Evolutionary conservation across 2,888 invertebrate species (phyloP).

Genomic region (Amphimallon solstitiale): DNA sequence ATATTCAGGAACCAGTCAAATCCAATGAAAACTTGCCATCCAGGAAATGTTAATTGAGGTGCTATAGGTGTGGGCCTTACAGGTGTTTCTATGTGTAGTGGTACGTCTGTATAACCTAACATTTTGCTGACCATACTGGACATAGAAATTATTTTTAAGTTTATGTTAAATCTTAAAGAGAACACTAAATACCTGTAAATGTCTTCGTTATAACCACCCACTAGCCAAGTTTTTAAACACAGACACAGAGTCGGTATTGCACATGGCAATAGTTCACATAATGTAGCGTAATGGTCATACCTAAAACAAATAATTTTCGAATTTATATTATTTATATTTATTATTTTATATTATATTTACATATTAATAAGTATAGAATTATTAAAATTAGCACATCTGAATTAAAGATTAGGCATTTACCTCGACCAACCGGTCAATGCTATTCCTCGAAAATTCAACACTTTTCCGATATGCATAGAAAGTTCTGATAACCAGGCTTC

Average conservation of each 20-base stretch:
- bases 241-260: conserved; percentile 71
- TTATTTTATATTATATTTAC: too few species aligned
- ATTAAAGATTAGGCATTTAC: conserved; percentile 57
- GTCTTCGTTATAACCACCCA: conserved; percentile 63
- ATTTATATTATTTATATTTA: too few species aligned
- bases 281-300: conserved; percentile 78
- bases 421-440: conserved; percentile 81
- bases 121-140: conserved; percentile 42
- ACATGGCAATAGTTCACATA: conserved; percentile 75
- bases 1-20: conserved; percentile 67
- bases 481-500: conserved; percentile 75
- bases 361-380: too few species aligned
- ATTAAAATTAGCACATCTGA: too few species aligned
- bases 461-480: conserved; percentile 63
- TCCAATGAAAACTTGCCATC: conserved; percentile 61
- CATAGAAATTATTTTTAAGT: background rate
- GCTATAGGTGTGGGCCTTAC: conserved; percentile 62
- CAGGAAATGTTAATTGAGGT: conserved; percentile 65
- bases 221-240: conserved; percentile 69
- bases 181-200: conserved; percentile 60
- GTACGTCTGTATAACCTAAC: conserved; percentile 54
- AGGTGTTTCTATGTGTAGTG: conserved; percentile 58
- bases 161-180: background rate
- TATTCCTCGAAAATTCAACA: conserved; percentile 71
- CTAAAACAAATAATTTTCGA: too few species aligned